Evolutionary conservation across 2,888 invertebrate genomes (phyloP).

Genomic region (Tubiluchus corallicola): DNA sequence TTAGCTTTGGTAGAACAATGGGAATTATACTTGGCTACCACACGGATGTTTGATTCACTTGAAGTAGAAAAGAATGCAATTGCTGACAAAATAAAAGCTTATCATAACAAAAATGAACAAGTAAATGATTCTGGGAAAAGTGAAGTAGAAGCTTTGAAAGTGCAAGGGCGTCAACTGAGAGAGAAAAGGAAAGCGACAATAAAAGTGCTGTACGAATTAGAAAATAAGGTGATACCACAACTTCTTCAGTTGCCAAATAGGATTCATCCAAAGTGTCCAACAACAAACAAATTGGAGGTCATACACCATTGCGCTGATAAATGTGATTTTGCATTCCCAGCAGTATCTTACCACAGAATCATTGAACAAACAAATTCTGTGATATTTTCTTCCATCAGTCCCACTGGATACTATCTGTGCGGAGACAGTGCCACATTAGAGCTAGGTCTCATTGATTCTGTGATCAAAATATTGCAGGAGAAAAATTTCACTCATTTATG

Average conservation of each 20-base stretch:
- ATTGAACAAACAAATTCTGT: neutral
- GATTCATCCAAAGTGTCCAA: neutral
- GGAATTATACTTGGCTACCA: too few species aligned
- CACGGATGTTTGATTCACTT: neutral
- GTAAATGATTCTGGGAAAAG: too few species aligned
- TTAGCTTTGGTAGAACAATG: neutral
- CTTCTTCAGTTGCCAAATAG: neutral
- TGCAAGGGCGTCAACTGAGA: neutral
- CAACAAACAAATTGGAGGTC: too few species aligned
- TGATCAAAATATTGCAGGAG: neutral
- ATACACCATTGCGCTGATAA: too few species aligned
- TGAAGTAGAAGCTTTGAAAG: neutral
- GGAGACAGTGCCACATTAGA: neutral
- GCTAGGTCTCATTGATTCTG: neutral
- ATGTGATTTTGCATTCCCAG: neutral
- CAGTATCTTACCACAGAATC: neutral
- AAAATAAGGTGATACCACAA: neutral
- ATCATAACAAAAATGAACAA: too few species aligned
- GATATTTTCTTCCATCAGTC: neutral
- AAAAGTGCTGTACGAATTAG: neutral
- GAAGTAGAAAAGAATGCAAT: neutral
- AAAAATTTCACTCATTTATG: conserved; percentile 44
- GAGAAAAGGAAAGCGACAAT: neutral
- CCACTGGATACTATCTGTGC: neutral
- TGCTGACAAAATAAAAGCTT: neutral